Evolutionary conservation across 2,888 invertebrate genomes (phyloP).

Genomic region (Oscheius sp.): DNA sequence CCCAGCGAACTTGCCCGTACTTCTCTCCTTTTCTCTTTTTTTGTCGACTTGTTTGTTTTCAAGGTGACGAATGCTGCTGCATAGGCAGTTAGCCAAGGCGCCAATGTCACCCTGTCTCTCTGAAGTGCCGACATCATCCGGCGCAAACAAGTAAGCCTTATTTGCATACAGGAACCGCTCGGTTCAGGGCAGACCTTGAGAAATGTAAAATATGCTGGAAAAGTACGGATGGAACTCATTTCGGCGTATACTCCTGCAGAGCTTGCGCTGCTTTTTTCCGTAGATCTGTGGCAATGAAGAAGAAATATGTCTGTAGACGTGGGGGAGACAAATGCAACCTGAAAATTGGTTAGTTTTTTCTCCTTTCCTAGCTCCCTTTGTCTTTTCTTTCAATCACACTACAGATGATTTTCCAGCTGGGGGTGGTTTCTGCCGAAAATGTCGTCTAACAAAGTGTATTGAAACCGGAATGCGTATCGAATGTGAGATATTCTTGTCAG

Average conservation of each 20-base stretch:
- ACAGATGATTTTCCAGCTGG: conserved; percentile 9
- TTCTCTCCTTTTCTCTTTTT: neutral
- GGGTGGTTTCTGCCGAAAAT: conserved; percentile 25
- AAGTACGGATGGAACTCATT: conserved; percentile 49
- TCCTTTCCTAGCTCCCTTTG: neutral
- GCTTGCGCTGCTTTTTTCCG: conserved; percentile 47
- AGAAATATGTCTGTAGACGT: conserved; percentile 22
- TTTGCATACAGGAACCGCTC: neutral
- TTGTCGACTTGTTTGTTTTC: neutral
- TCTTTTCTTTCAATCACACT: neutral
- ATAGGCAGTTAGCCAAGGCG: neutral
- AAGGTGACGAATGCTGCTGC: too few species aligned
- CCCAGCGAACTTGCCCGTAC: conserved; percentile 1
- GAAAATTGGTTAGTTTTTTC: conserved; percentile 10
- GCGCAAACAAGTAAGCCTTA: neutral
- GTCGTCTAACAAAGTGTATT: conserved; percentile 20
- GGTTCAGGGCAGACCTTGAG: neutral
- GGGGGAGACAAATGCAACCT: conserved; percentile 31
- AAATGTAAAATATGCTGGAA: conserved; percentile 28
- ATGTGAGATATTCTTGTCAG: conserved; percentile 15
- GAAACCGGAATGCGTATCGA: conserved; percentile 24
- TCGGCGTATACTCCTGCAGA: conserved; percentile 52
- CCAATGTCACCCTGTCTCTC: neutral
- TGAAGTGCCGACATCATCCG: neutral
- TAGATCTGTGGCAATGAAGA: conserved; percentile 3